Evolutionary conservation across 2,888 invertebrate genomes (phyloP), one percentile per base, ranked within the genome.

Genomic region (Lasioglossum marginatum): DNA sequence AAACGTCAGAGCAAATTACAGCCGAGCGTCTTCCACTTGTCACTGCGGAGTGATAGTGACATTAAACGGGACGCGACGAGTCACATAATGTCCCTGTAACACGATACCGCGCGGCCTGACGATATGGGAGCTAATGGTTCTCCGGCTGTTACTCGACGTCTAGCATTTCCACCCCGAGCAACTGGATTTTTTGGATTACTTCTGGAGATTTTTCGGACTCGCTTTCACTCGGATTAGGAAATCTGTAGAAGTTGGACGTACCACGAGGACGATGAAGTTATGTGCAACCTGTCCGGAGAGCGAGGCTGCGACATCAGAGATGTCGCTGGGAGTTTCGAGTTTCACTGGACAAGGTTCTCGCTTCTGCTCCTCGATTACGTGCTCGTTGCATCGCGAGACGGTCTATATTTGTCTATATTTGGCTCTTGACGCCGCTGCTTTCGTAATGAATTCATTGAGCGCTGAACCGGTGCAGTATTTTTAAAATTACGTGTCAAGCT

Each of bases 111-210:
- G 75, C 83, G 78, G 86, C 74, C 76, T 70, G 75, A 74, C 77
- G 87, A 85, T 85, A 87, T 71, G 86, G 77, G 77, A 79, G 88
- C 91, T 92, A 92, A 92, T 92, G 92, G 92, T 52, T 52, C 52
- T 79, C 87, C 90, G 83, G 87, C 90, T 88, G 88, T 88, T 89
- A 91, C 84, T 77, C 78, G 81, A 83, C 84, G 85, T 89, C 89
- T 89, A 89, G 87, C 81, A 85, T 91, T 89, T 89, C 90, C 85
- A 76, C 57, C 31, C 71, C 40, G 66, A 81, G 57, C 74, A 48
- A 84, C 88, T 83, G 77, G 89, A 87, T 88, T 88, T 89, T 86
- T 88, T 8, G 10, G 10, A 63, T 70, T 63, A 31, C 16, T 37
- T n/a, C n/a, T 12, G 31, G 6, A 27, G 60, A 2, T 0, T 31